Conservation (phyloP, 2,888 invertebrate species). For the Tetheella fluctuosa region DNA sequence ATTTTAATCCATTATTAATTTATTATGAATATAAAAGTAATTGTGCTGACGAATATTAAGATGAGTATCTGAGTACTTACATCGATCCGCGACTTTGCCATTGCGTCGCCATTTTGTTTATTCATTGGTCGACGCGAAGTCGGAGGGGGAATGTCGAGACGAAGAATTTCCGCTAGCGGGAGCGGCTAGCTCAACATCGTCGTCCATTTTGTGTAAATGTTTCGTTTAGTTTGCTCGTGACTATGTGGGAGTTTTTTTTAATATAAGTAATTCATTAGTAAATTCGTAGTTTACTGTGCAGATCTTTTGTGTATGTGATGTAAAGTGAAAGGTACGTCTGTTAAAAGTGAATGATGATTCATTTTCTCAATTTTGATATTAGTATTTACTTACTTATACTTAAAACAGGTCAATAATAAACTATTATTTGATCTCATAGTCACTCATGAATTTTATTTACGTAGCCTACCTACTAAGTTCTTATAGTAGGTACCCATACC, state of each 20-base stretch:
- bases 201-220: neutral
- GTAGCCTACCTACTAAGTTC: no score
- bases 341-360: neutral
- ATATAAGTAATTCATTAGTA: neutral
- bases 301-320: neutral
- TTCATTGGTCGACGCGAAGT: conserved; percentile 16
- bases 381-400: no score
- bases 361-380: neutral
- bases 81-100: neutral
- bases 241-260: neutral
- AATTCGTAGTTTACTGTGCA: neutral
- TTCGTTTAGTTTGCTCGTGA: neutral
- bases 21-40: neutral
- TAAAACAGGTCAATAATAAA: no score
- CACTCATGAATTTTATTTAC: no score
- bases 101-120: conserved; percentile 38
- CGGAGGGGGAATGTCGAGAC: neutral
- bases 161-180: neutral
- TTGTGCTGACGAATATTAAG: neutral
- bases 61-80: neutral
- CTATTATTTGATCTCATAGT: no score
- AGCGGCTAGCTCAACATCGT: no score
- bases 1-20: neutral
- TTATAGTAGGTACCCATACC: no score
- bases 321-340: neutral